Percentiles rank a stretch among this genome's conserved stretches.
phyloP scores from a whole-genome alignment of 2,888 invertebrate species.

The Melangyna quadrimaculata region DNA sequence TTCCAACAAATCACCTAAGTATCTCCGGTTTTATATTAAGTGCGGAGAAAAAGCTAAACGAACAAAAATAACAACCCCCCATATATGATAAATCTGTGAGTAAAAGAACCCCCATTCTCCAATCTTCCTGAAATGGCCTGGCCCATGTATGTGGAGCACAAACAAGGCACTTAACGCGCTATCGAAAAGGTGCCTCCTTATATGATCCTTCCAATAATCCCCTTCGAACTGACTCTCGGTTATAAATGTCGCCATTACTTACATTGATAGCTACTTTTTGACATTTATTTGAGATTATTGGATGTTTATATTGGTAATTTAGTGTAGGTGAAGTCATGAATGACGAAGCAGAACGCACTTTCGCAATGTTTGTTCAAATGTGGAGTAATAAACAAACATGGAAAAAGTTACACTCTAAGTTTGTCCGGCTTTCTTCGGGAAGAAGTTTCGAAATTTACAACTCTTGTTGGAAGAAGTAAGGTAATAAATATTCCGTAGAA shows the following conservation, averaged over 20 bases:
- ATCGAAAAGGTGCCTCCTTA: slow-evolving; percentile 51
- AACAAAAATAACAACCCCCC: not conserved
- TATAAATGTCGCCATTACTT: slow-evolving; percentile 70
- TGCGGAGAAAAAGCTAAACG: not conserved
- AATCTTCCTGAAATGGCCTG: not conserved
- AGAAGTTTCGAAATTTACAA: not conserved
- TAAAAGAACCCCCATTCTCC: slow-evolving; percentile 21
- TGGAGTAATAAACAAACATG: slow-evolving; percentile 34
- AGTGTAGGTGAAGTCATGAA: slow-evolving; percentile 71
- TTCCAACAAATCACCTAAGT: slow-evolving; percentile 49
- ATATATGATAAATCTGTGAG: not conserved
- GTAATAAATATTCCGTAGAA: not conserved
- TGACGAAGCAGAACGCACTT: slow-evolving; percentile 37
- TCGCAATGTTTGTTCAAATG: slow-evolving; percentile 32
- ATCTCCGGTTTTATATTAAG: slow-evolving; percentile 6
- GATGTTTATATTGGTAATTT: slow-evolving; percentile 71
- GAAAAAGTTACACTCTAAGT: not conserved
- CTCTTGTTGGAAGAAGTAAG: not conserved
- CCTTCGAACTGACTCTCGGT: slow-evolving; percentile 22
- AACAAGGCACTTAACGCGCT: slow-evolving; percentile 61
- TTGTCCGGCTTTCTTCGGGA: not conserved
- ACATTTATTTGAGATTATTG: slow-evolving; percentile 72
- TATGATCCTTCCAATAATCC: slow-evolving; percentile 7
- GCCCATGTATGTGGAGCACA: slow-evolving; percentile 41
- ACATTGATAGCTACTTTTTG: slow-evolving; percentile 68